Conservation (phyloP, 2,113 vertebrate genomes). For the Hypanus sabinus region DNA sequence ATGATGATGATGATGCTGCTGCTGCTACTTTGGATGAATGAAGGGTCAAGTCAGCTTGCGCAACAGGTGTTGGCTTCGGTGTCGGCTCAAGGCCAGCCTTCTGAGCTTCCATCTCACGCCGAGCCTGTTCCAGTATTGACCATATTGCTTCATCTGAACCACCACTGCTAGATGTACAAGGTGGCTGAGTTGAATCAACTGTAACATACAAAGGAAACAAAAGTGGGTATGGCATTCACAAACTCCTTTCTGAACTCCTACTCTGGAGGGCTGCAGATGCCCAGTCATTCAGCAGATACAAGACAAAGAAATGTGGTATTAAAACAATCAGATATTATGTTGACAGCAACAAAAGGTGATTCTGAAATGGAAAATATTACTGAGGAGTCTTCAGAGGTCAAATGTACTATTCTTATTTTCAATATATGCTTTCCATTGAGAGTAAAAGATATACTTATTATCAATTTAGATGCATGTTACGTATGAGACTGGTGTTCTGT, state of each 20-base stretch:
- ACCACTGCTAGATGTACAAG: slow-evolving; percentile 62
- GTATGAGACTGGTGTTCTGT: not conserved
- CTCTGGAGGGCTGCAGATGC: too few relatives aligned
- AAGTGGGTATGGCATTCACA: not conserved
- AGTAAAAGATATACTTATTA: not conserved
- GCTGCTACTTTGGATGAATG: slow-evolving; percentile 69
- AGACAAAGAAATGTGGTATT: too few relatives aligned
- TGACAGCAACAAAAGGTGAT: too few relatives aligned
- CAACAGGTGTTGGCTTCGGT: slow-evolving; percentile 73
- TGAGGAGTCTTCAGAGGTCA: too few relatives aligned
- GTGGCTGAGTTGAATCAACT: slow-evolving; percentile 76
- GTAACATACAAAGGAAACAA: slow-evolving; percentile 34
- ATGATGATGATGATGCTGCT: slow-evolving; percentile 60
- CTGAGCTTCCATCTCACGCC: slow-evolving; percentile 89
- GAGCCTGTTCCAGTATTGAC: slow-evolving; percentile 89
- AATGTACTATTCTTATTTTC: not conserved
- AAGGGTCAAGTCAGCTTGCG: slow-evolving; percentile 74
- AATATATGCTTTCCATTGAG: not conserved
- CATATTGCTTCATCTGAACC: slow-evolving; percentile 87
- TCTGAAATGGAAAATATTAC: too few relatives aligned
- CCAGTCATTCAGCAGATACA: too few relatives aligned
- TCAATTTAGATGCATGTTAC: not conserved
- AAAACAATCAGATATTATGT: too few relatives aligned
- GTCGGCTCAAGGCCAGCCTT: slow-evolving; percentile 81
- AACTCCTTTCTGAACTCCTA: not conserved